A percentile compares a stretch with the other conserved stretches of the same genome.
phyloP scores from a whole-genome alignment of 2,797 vertebrate genomes.

The Paedocypris micromegethes region DNA sequence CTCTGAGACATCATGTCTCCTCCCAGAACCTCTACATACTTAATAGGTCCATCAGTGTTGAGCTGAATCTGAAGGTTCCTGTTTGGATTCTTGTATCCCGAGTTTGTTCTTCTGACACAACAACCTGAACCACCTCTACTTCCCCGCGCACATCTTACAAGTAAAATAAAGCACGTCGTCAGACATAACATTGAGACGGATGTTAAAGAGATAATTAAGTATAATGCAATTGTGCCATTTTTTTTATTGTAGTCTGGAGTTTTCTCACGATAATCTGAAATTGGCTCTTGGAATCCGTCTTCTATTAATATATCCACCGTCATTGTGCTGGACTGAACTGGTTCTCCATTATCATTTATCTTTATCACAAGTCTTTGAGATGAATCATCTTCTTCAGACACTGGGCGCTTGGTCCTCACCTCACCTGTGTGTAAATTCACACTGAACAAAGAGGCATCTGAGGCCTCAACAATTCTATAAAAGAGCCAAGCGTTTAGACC shows the following conservation, averaged over 20 bases:
- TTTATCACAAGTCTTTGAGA: slow-evolving; percentile 67
- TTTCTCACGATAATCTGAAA: slow-evolving; percentile 59
- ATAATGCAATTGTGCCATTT: slow-evolving; percentile 57
- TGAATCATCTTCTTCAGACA: slow-evolving; percentile 65
- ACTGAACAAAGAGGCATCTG: slow-evolving; percentile 68
- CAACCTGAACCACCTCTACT: slow-evolving; percentile 53
- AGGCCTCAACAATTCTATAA: slow-evolving; percentile 68
- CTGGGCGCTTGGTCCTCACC: slow-evolving; percentile 69
- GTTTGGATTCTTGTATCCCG: slow-evolving; percentile 64
- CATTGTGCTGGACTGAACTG: slow-evolving; percentile 54
- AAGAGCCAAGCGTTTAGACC: slow-evolving; percentile 81
- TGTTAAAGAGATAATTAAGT: slow-evolving; percentile 63
- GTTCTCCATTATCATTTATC: slow-evolving; percentile 65
- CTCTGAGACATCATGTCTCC: slow-evolving; percentile 49
- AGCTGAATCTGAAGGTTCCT: slow-evolving; percentile 72
- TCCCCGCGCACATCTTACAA: slow-evolving; percentile 63
- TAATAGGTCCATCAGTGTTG: slow-evolving; percentile 70
- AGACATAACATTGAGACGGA: slow-evolving; percentile 63
- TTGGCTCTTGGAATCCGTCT: slow-evolving; percentile 52
- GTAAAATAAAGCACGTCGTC: slow-evolving; percentile 61
- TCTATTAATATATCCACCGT: slow-evolving; percentile 54
- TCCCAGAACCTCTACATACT: slow-evolving; percentile 72
- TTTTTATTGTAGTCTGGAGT: slow-evolving; percentile 45
- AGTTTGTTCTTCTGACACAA: slow-evolving; percentile 57
- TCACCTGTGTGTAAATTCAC: slow-evolving; percentile 77